Conservation (phyloP, 1,140 invertebrate species). For the Halyomorpha halys region DNA sequence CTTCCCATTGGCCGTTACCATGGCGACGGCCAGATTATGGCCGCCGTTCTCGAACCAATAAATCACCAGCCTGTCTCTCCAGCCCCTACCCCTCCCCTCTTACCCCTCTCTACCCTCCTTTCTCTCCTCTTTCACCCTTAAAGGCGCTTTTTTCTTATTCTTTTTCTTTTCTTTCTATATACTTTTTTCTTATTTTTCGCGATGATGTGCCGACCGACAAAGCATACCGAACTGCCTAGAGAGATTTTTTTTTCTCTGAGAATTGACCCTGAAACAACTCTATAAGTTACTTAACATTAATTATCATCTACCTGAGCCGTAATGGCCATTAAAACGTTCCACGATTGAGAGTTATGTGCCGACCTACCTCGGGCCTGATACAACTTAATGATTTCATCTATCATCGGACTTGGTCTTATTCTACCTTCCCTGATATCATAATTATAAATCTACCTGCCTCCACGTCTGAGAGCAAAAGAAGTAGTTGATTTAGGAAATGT, state of each 20-base stretch:
- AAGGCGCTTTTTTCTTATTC: background rate
- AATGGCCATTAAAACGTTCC: constrained; percentile 7
- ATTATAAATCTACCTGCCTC: too few species aligned
- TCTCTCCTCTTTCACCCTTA: constrained; percentile 11
- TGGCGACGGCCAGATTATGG: constrained; percentile 16
- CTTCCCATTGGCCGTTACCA: constrained; percentile 12
- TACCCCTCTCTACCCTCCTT: constrained; percentile 8
- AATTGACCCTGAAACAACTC: constrained; percentile 13
- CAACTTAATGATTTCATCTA: constrained; percentile 17
- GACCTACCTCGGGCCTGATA: background rate
- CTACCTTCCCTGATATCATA: background rate
- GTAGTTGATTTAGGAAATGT: too few species aligned
- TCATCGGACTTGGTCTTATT: constrained; percentile 9
- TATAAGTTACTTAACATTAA: constrained; percentile 8
- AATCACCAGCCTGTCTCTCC: constrained; percentile 6
- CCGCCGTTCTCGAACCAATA: constrained; percentile 6
- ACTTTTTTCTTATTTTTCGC: background rate
- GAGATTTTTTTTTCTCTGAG: background rate
- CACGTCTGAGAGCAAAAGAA: too few species aligned
- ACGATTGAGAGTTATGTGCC: background rate
- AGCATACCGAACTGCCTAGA: background rate
- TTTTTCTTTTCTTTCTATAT: background rate
- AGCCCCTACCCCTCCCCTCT: background rate
- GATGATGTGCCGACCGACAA: constrained; percentile 13
- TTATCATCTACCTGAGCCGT: constrained; percentile 8